Evolutionary conservation across 2,113 vertebrate species (phyloP), one percentile per base, ranked within the genome.

Genomic region (Suricata suricatta): DNA sequence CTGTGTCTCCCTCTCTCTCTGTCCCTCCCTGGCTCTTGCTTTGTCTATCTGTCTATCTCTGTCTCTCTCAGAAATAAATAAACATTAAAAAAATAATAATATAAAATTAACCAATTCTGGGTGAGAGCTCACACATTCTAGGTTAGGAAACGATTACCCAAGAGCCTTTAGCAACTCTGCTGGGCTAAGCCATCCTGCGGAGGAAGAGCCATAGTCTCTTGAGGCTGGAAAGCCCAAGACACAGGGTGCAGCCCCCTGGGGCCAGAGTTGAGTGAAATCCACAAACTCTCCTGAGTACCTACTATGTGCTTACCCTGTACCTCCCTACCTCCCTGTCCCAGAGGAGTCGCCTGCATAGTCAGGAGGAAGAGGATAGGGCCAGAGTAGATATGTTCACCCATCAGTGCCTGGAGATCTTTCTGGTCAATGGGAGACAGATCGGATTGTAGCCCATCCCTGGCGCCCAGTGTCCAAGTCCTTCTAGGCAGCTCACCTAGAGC

Each of bases 61-160:
- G n/a, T 17, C 52, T 60, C 57, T 60, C 21, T 60, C 57, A 60
- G 17, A 60, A 60, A 21, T 60, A 60, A 60, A 60, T 60, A 60
- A 21, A 60, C 57, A 60, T 60, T 60, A 60, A 60, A 60, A 57
- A 23, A 8, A 60, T 60, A 60, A 54, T 50, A 60, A 91, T 4
- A 52, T 35, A 76, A 92, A 94, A 96, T n/a, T 31, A 71, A 44
- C 13, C 41, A 84, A 2, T 95, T 79, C 80, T 88, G 74, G 31
- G n/a, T 16, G 54, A 66, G 50, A 47, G 69, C 15, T 90, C 87
- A 81, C 21, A 74, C 16, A 35, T 8, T 7, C 25, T 82, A 81
- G 33, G 27, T 83, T 84, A 94, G 64, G 68, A 95, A 92, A 60
- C 29, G 27, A 6, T 64, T 50, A 93, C 47, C n/a, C 15, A 27